These are phyloP conservation scores for Bryconaethiops microstoma DNA, from an alignment of 2,797 vertebrate genomes.

Conservation along the genomic window DNA sequence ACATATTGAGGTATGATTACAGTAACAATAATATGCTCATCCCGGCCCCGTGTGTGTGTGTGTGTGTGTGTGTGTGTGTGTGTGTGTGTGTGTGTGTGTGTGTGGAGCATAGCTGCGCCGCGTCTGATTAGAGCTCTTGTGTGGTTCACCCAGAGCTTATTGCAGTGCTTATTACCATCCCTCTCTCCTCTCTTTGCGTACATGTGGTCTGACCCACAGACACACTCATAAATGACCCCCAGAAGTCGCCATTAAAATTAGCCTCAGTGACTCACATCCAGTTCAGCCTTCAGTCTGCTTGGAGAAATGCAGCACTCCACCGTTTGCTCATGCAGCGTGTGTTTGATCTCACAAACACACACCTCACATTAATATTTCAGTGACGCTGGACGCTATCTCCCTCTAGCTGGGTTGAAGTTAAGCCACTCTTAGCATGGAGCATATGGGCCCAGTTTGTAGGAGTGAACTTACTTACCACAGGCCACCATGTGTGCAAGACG, in stretches of 20 bases:
- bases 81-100: constrained; percentile 23
- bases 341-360: constrained; percentile 18
- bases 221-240: constrained; percentile 21
- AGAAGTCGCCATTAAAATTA: constrained; percentile 7
- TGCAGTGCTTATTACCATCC: constrained; percentile 42
- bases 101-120: constrained; percentile 5
- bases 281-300: background rate
- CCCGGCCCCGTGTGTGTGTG: constrained; percentile 6
- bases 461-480: background rate
- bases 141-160: constrained; percentile 54
- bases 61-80: constrained; percentile 23
- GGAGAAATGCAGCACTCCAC: background rate
- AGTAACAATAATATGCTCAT: too few species aligned
- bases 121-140: constrained; percentile 55
- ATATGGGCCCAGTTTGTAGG: background rate
- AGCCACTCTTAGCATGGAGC: constrained; percentile 5
- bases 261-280: background rate
- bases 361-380: constrained; percentile 41
- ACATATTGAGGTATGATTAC: background rate
- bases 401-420: background rate
- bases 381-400: background rate
- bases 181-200: constrained; percentile 21
- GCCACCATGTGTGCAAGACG: background rate
- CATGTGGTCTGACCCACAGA: constrained; percentile 25
- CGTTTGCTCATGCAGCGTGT: background rate